Conservation (phyloP, 2,888 invertebrate genomes). For the Ariolimax columbianus region DNA sequence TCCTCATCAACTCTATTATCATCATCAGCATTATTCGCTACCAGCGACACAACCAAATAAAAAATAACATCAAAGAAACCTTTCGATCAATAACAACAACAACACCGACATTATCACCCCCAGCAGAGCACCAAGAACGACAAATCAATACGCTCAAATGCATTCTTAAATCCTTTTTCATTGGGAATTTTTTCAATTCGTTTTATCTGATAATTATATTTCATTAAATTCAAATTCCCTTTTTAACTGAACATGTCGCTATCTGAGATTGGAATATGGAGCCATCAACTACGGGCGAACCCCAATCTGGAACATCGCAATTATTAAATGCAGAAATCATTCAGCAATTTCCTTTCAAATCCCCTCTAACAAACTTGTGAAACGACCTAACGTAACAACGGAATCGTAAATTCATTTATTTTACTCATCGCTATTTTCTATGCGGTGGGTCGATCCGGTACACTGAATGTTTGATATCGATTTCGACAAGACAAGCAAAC, state of each 20-base stretch:
- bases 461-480: constrained; percentile 13
- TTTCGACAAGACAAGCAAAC: constrained; percentile 26
- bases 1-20: too few relatives aligned
- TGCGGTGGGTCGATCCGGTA: neutral
- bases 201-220: constrained; percentile 19
- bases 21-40: too few relatives aligned
- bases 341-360: neutral
- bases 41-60: too few relatives aligned
- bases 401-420: constrained; percentile 31
- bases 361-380: too few relatives aligned
- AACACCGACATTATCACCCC: too few relatives aligned
- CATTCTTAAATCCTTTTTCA: too few relatives aligned
- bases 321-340: constrained; percentile 4
- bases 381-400: too few relatives aligned
- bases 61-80: too few relatives aligned
- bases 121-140: too few relatives aligned
- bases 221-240: constrained; percentile 7
- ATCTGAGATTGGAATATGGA: constrained; percentile 14
- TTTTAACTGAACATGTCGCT: neutral
- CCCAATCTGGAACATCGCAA: constrained; percentile 1
- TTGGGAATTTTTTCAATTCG: too few relatives aligned
- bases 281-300: neutral
- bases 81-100: too few relatives aligned
- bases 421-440: constrained; percentile 4
- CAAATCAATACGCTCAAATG: too few relatives aligned